A percentile compares a stretch with the other conserved stretches of the same genome.
These are phyloP conservation scores for Sardina pilchardus DNA, from an alignment of 2,113 vertebrate species.

Conservation along the genomic window DNA sequence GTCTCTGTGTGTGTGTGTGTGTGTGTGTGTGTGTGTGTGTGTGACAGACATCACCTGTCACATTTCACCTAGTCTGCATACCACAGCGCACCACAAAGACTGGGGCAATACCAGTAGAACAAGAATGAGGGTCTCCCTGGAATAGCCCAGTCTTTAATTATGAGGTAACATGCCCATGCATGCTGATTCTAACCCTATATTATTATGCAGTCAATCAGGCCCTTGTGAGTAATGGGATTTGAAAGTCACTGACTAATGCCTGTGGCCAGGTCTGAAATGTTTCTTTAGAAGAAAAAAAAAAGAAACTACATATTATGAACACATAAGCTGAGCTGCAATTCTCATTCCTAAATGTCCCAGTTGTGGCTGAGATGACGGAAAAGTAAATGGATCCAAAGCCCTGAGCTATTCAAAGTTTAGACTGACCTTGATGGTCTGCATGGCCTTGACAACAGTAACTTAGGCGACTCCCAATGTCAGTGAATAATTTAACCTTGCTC, in stretches of 20 bases:
- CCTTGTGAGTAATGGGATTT: neutral
- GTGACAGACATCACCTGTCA: neutral
- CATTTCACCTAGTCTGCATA: slow-evolving; percentile 13
- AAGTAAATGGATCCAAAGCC: neutral
- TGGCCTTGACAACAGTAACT: neutral
- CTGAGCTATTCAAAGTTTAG: neutral
- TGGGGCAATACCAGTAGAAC: neutral
- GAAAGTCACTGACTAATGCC: neutral
- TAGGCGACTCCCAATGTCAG: neutral
- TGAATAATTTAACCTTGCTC: neutral
- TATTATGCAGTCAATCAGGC: neutral
- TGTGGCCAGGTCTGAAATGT: neutral
- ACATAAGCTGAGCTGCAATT: neutral
- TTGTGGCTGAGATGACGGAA: neutral
- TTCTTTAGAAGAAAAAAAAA: neutral
- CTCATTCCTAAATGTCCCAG: neutral
- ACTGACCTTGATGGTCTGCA: neutral
- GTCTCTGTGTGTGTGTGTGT: neutral
- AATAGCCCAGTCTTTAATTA: neutral
- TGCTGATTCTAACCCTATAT: neutral
- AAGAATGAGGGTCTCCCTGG: slow-evolving; percentile 10
- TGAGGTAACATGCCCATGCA: neutral
- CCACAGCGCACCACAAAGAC: neutral
- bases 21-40: neutral
- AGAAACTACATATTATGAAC: neutral